Conservation (phyloP, 2,888 invertebrate genomes). For the Drosophila mercatorum region DNA sequence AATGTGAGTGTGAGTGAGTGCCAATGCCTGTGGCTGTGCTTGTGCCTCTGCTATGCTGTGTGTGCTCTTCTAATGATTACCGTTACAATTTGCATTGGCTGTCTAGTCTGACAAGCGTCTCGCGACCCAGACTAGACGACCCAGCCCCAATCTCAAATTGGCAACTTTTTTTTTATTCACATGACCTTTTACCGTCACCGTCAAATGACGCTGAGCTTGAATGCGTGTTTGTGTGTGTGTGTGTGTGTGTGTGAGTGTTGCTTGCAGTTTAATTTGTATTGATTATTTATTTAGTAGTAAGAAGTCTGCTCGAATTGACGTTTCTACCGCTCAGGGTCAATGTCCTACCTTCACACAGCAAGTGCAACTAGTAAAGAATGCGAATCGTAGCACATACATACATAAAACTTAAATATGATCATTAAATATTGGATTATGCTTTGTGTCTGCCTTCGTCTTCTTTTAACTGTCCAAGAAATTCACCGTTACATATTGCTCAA, state of each 20-base stretch:
- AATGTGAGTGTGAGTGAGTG: constrained; percentile 19
- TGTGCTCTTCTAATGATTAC: constrained; percentile 71
- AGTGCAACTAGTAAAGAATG: constrained; percentile 50
- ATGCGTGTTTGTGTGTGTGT: constrained; percentile 12
- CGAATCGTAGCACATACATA: neutral
- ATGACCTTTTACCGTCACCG: constrained; percentile 67
- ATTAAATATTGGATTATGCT: neutral
- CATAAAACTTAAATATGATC: neutral
- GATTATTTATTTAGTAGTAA: constrained; percentile 47
- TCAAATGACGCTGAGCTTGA: constrained; percentile 22
- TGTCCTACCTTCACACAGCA: constrained; percentile 61
- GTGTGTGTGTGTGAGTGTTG: constrained; percentile 8
- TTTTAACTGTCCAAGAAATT: neutral
- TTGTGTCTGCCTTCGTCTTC: neutral
- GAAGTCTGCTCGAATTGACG: constrained; percentile 36
- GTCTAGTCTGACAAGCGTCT: constrained; percentile 70
- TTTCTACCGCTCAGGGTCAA: constrained; percentile 56
- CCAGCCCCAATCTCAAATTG: constrained; percentile 70
- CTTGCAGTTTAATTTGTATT: constrained; percentile 44
- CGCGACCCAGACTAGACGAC: constrained; percentile 76
- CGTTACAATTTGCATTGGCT: constrained; percentile 75
- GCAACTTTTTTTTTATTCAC: constrained; percentile 49
- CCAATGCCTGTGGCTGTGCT: constrained; percentile 18
- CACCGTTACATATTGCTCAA: neutral
- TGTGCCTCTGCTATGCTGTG: constrained; percentile 23